Percentiles rank a stretch among this genome's conserved stretches.
These are phyloP conservation scores for Callionymus lyra DNA, from an alignment of 2,113 vertebrate species.

Conservation along the genomic window DNA sequence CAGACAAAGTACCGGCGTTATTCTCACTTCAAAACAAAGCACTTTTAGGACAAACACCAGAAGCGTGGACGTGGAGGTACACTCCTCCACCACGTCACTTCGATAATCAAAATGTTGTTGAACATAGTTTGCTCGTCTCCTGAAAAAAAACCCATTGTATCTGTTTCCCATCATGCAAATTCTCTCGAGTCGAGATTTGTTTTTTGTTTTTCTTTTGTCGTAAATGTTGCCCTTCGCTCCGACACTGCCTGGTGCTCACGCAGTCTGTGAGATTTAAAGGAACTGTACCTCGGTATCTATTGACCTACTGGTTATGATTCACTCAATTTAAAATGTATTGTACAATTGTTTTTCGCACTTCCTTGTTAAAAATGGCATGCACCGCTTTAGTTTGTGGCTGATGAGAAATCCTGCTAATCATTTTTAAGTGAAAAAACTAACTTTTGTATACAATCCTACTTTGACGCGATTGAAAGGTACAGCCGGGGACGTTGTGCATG, in stretches of 20 bases:
- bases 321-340: conserved; percentile 53
- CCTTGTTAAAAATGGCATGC: conserved; percentile 61
- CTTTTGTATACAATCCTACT: conserved; percentile 27
- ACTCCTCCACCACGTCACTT: no score
- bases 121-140: no score
- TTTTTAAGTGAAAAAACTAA: conserved; percentile 21
- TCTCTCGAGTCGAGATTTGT: not conserved
- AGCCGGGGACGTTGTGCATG: conserved; percentile 35
- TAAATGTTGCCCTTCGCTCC: conserved; percentile 27
- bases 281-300: conserved; percentile 37
- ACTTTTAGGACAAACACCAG: no score
- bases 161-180: no score
- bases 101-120: no score
- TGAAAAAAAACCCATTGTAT: no score
- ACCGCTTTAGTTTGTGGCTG: conserved; percentile 40
- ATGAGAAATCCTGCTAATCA: no score
- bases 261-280: no score
- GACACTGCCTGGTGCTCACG: conserved; percentile 66
- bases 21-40: no score
- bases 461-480: conserved; percentile 14
- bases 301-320: conserved; percentile 37
- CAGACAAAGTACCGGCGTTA: no score
- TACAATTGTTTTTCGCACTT: conserved; percentile 55
- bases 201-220: conserved; percentile 3
- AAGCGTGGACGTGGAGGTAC: no score